phyloP scores from a whole-genome alignment of 1,140 invertebrate species.

The Lethrus apterus region DNA sequence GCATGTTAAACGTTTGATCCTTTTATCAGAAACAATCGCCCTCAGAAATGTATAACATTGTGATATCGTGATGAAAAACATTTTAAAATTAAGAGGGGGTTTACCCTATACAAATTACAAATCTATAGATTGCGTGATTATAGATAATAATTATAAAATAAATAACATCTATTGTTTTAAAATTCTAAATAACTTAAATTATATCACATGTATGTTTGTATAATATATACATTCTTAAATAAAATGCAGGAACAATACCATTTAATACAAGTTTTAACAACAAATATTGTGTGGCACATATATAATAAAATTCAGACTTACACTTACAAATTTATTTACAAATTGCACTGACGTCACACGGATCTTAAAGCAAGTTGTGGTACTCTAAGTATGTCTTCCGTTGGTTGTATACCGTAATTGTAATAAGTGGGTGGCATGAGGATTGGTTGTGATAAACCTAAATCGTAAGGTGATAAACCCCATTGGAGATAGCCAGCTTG shows the following conservation, averaged over 20 bases:
- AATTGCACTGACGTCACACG: slow-evolving; percentile 19
- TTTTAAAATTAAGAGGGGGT: slow-evolving; percentile 12
- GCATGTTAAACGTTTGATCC: slow-evolving; percentile 18
- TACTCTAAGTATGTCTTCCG: slow-evolving; percentile 20
- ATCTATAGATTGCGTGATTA: slow-evolving; percentile 21
- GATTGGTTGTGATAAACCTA: slow-evolving; percentile 22
- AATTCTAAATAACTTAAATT: slow-evolving; percentile 21
- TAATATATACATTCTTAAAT: not conserved
- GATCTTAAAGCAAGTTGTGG: slow-evolving; percentile 23
- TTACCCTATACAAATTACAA: slow-evolving; percentile 20
- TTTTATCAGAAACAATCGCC: slow-evolving; percentile 20
- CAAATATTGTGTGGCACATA: too few relatives aligned
- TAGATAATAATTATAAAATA: slow-evolving; percentile 16
- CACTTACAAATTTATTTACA: not conserved
- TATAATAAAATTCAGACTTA: slow-evolving; percentile 16
- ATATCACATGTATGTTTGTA: slow-evolving; percentile 21
- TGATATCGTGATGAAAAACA: slow-evolving; percentile 13
- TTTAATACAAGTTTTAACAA: slow-evolving; percentile 14
- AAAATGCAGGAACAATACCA: slow-evolving; percentile 18
- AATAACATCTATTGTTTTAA: slow-evolving; percentile 16
- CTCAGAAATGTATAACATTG: slow-evolving; percentile 14
- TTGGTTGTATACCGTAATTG: slow-evolving; percentile 17
- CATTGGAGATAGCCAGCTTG: slow-evolving; percentile 24
- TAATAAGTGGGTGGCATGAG: slow-evolving; percentile 19
- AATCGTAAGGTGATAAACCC: slow-evolving; percentile 31